Conservation (phyloP, 2,888 invertebrate genomes). For the Nomada ferruginata region DNA sequence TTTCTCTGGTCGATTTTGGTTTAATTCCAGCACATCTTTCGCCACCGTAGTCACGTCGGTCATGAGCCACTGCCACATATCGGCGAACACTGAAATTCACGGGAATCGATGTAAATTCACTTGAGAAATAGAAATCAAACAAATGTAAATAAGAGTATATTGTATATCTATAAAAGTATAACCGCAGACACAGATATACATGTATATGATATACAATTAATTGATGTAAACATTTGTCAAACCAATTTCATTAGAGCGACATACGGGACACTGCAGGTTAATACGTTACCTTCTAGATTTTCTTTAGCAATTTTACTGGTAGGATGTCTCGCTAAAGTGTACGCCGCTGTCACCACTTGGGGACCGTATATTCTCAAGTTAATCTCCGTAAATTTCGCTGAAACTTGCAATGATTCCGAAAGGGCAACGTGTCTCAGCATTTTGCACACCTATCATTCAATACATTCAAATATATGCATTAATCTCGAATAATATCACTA, state of each 20-base stretch:
- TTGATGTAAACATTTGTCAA: too few relatives aligned
- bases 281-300: slow-evolving; percentile 91
- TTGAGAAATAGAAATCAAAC: not conserved
- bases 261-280: too few relatives aligned
- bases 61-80: slow-evolving; percentile 97
- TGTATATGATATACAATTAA: not conserved
- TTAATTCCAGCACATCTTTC: slow-evolving; percentile 93
- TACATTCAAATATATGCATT: not conserved
- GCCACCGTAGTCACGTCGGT: slow-evolving; percentile 96
- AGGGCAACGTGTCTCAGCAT: slow-evolving; percentile 97
- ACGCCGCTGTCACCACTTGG: slow-evolving; percentile 96
- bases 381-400: slow-evolving; percentile 97
- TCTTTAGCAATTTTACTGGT: slow-evolving; percentile 98
- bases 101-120: not conserved
- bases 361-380: slow-evolving; percentile 98
- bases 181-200: not conserved
- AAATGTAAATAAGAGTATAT: not conserved
- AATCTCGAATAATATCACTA: not conserved
- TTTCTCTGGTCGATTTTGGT: slow-evolving; percentile 89
- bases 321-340: slow-evolving; percentile 95
- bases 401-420: slow-evolving; percentile 97
- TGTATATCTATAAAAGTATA: not conserved
- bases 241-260: too few relatives aligned
- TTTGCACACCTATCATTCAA: slow-evolving; percentile 93
- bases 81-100: slow-evolving; percentile 89